Evolutionary conservation across 2,113 vertebrate species (phyloP), one percentile per base, ranked within the genome.

Genomic region (Xyrauchen texanus): DNA sequence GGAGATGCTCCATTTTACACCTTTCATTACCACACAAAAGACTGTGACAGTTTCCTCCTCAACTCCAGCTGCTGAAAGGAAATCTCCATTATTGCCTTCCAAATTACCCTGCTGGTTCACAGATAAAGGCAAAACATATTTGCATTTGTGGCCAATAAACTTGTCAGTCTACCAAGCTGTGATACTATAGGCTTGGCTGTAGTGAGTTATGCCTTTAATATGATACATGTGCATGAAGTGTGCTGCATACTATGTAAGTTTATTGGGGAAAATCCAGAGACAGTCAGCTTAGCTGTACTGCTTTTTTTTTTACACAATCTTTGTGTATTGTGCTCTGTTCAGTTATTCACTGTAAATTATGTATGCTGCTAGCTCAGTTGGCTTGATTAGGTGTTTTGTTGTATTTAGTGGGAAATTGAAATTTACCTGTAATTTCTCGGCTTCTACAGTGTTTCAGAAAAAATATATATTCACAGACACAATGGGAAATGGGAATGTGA

Each of bases 171-270:
- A 49, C 53, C 57, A 77, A 70, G 79, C 44, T 67, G 69, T 68
- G 74, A 73, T 55, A 76, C 21, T 42, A 34, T 61, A 61, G 58
- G 49, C 72, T 15, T 67, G 66, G 75, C 34, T 65, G 15, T 47
- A 21, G 68, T 86, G 78, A 74, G 58, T 85, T 81, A 81, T 72
- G 72, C 76, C 76, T 88, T 89, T 86, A 81, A 89, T 88, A 73
- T 80, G 68, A 85, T 80, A 82, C 78, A 88, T 85, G 77, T 46
- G 64, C 69, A 44, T 62, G 47, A 79, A 87, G 84, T 79, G 21
- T 0, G 13, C 3, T 16, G 63, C 62, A 84, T 84, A n/a, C n/a
- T n/a, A 85, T 89, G 87, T 69, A 87, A 34, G 21, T 34, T 65
- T 76, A 16, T 64, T 81, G 85, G 72, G 81, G n/a, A 52, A 67